Evolutionary conservation across 2,113 vertebrate genomes (phyloP).

Genomic region (Hippocampus abdominalis): DNA sequence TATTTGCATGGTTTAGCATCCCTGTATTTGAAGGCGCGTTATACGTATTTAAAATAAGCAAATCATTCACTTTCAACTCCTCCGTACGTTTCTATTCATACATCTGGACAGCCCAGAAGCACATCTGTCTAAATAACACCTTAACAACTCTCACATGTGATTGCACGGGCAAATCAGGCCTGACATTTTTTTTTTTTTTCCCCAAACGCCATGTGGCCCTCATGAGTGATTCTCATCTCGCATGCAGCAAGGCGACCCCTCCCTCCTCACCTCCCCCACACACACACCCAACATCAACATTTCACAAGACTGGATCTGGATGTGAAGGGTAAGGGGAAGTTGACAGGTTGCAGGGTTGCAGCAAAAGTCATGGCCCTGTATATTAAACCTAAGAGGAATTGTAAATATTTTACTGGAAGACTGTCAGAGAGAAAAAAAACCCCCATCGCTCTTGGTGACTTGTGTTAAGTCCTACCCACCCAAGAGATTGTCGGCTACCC

Average conservation of each 20-base stretch:
- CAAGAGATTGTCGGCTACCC: neutral
- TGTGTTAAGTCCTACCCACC: neutral
- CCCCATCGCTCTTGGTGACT: neutral
- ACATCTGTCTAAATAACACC: slow-evolving; percentile 53
- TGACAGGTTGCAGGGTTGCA: slow-evolving; percentile 32
- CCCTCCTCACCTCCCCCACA: slow-evolving; percentile 31
- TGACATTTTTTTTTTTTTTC: slow-evolving; percentile 57
- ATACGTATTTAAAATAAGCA: neutral
- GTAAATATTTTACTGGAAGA: slow-evolving; percentile 7
- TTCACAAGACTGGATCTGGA: slow-evolving; percentile 36
- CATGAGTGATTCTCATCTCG: slow-evolving; percentile 28
- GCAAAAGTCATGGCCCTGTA: slow-evolving; percentile 23
- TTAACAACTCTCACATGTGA: slow-evolving; percentile 20
- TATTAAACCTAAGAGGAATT: slow-evolving; percentile 15
- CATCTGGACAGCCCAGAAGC: slow-evolving; percentile 26
- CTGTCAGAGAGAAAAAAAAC: neutral
- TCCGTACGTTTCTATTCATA: slow-evolving; percentile 17
- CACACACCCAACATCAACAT: neutral
- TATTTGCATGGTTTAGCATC: neutral
- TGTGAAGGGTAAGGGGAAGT: slow-evolving; percentile 18
- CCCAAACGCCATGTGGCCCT: slow-evolving; percentile 29
- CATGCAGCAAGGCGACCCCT: slow-evolving; percentile 43
- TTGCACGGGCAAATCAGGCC: slow-evolving; percentile 23
- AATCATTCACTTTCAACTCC: slow-evolving; percentile 7
- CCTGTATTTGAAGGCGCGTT: neutral